phyloP scores from a whole-genome alignment of 2,113 vertebrate genomes.

The Psammodynastes pulverulentus region DNA sequence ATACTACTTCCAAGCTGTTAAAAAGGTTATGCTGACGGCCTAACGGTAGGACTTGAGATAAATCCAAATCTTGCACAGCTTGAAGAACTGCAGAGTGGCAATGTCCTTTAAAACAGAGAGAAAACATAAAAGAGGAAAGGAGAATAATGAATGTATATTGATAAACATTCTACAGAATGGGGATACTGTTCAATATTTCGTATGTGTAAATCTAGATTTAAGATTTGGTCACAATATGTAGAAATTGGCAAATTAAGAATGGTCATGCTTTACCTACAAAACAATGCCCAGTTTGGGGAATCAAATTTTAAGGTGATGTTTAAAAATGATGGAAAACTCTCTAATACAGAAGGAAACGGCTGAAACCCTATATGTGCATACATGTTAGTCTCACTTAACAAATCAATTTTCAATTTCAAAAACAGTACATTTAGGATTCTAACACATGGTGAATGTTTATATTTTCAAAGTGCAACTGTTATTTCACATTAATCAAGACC shows the following conservation, averaged over 20 bases:
- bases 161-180: neutral
- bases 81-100: constrained; percentile 81
- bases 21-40: constrained; percentile 90
- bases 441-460: neutral
- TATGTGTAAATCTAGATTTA: neutral
- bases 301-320: neutral
- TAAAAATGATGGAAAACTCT: neutral
- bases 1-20: constrained; percentile 82
- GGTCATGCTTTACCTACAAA: neutral
- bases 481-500: neutral
- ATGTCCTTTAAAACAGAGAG: constrained; percentile 64
- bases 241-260: neutral
- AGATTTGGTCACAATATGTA: neutral
- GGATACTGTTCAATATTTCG: neutral
- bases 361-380: neutral
- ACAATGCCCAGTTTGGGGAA: neutral
- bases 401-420: neutral
- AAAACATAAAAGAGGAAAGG: neutral
- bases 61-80: constrained; percentile 73
- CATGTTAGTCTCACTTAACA: neutral
- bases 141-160: neutral
- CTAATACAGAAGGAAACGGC: neutral
- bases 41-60: constrained; percentile 82
- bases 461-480: neutral
- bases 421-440: neutral